These are phyloP conservation scores for Anthoscopus minutus DNA, from an alignment of 2,113 vertebrate genomes.

Conservation along the genomic window DNA sequence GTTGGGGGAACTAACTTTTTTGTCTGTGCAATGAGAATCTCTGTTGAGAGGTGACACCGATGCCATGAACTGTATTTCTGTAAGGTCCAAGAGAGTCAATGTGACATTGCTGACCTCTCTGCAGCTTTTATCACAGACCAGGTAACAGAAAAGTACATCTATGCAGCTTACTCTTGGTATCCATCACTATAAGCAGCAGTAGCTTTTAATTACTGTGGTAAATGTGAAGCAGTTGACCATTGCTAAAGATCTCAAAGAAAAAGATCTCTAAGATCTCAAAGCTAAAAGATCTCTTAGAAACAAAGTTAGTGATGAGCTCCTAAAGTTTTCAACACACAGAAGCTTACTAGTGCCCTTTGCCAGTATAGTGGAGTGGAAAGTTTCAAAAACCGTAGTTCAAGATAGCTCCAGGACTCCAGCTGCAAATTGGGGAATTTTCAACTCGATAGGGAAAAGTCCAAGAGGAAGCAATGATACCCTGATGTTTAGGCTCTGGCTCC, in stretches of 20 bases:
- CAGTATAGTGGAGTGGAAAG: background rate
- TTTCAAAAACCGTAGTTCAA: background rate
- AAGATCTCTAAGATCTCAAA: background rate
- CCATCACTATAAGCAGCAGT: background rate
- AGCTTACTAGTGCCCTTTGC: background rate
- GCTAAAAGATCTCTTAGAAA: background rate
- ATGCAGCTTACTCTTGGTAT: background rate
- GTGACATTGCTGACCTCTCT: background rate
- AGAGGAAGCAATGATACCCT: background rate
- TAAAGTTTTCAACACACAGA: background rate
- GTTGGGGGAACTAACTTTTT: background rate
- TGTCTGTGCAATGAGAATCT: background rate
- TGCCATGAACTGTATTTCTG: background rate
- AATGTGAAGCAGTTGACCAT: background rate
- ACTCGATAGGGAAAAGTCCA: background rate
- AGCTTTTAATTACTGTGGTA: background rate
- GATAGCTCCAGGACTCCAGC: background rate
- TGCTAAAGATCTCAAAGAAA: background rate
- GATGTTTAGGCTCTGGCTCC: background rate
- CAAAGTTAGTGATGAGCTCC: background rate
- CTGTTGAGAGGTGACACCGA: background rate
- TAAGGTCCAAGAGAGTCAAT: background rate
- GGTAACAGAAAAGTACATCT: background rate
- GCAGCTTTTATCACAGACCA: background rate
- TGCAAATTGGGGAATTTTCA: background rate